Conservation (phyloP, 2,888 invertebrate species). For the Eumacrocentrus americanus region DNA sequence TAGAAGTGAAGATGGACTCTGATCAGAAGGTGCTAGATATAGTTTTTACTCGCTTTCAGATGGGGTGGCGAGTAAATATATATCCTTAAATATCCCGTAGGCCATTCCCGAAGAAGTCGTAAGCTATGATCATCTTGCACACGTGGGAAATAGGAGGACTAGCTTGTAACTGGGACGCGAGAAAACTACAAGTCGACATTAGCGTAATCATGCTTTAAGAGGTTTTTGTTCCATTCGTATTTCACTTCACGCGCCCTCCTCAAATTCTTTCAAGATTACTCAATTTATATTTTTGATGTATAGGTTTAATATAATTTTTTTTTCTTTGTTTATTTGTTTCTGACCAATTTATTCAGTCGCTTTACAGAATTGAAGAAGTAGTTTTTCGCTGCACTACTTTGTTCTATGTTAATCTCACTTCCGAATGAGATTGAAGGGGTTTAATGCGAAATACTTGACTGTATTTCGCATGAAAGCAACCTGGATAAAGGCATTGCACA, state of each 20-base stretch:
- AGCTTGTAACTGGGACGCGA: conserved; percentile 21
- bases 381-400: too few species aligned
- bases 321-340: too few species aligned
- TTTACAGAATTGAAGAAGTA: too few species aligned
- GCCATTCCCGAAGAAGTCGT: conserved; percentile 47
- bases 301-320: too few species aligned
- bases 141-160: conserved; percentile 39
- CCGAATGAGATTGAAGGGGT: conserved; percentile 9
- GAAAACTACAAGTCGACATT: conserved; percentile 55
- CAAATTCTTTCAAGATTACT: too few species aligned
- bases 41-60: not conserved
- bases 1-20: not conserved
- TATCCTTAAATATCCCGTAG: conserved; percentile 14
- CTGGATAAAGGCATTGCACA: conserved; percentile 36
- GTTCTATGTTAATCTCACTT: too few species aligned
- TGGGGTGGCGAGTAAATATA: not conserved
- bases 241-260: too few species aligned
- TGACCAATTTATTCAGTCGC: too few species aligned
- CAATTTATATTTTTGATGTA: too few species aligned
- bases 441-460: conserved; percentile 51
- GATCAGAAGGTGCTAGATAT: not conserved
- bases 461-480: conserved; percentile 46
- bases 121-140: conserved; percentile 49
- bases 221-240: too few species aligned
- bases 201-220: conserved; percentile 56